phyloP scores from a whole-genome alignment of 2,888 invertebrate genomes.

The Drosophila affinis region DNA sequence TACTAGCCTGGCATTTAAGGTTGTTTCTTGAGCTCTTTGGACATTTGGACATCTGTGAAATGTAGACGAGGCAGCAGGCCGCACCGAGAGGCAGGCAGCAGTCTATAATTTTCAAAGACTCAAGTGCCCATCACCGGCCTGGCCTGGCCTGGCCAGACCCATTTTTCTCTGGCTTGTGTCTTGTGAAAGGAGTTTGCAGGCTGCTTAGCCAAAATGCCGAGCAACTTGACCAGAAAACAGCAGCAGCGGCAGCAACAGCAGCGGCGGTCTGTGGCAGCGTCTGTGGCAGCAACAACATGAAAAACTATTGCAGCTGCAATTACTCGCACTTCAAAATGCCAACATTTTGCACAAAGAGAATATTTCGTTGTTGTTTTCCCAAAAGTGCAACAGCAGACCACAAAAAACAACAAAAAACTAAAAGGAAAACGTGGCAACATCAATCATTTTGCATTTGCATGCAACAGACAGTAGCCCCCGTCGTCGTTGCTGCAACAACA shows the following conservation, averaged over 20 bases:
- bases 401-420: slow-evolving; percentile 31
- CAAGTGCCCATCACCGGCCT: slow-evolving; percentile 67
- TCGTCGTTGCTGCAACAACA: slow-evolving; percentile 11
- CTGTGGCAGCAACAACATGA: slow-evolving; percentile 58
- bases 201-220: slow-evolving; percentile 57
- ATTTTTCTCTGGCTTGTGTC: slow-evolving; percentile 58
- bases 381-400: slow-evolving; percentile 14
- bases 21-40: slow-evolving; percentile 19
- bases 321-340: slow-evolving; percentile 78
- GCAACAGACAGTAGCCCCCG: slow-evolving; percentile 52
- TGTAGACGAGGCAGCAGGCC: slow-evolving; percentile 38
- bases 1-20: slow-evolving; percentile 51
- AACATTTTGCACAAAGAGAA: slow-evolving; percentile 76
- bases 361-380: slow-evolving; percentile 59
- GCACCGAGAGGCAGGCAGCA: slow-evolving; percentile 17
- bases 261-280: slow-evolving; percentile 13
- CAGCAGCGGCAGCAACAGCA: slow-evolving; percentile 23
- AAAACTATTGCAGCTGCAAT: slow-evolving; percentile 79
- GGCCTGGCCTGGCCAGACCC: slow-evolving; percentile 26
- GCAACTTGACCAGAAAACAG: slow-evolving; percentile 60
- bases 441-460: slow-evolving; percentile 70
- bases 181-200: slow-evolving; percentile 68
- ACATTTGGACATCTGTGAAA: slow-evolving; percentile 71
- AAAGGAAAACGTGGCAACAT: slow-evolving; percentile 68
- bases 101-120: slow-evolving; percentile 73